phyloP scores from a whole-genome alignment of 2,888 invertebrate genomes.

The Eristalis tenax region DNA sequence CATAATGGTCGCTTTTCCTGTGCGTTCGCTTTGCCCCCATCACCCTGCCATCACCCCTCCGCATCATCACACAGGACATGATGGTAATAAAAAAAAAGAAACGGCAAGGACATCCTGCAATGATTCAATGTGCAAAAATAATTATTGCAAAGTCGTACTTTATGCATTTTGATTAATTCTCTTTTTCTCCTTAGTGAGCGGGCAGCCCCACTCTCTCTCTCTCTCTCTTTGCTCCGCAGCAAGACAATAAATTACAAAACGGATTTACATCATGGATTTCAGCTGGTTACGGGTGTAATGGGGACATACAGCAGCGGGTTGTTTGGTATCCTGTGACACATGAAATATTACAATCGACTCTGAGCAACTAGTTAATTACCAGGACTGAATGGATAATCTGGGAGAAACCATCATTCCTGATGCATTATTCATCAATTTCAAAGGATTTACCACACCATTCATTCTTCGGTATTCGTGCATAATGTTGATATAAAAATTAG shows the following conservation, averaged over 20 bases:
- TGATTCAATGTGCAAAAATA: constrained; percentile 69
- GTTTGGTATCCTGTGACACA: neutral
- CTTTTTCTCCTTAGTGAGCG: neutral
- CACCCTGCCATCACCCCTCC: neutral
- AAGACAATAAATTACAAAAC: constrained; percentile 56
- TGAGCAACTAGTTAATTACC: constrained; percentile 30
- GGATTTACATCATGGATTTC: constrained; percentile 38
- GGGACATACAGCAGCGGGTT: constrained; percentile 2
- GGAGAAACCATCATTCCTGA: neutral
- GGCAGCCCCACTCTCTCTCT: neutral
- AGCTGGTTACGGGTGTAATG: constrained; percentile 24
- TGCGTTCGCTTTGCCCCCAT: neutral
- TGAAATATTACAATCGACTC: neutral
- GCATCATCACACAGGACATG: neutral
- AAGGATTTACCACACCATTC: constrained; percentile 3
- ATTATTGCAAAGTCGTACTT: constrained; percentile 64
- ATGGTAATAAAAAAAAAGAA: constrained; percentile 33
- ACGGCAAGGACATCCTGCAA: constrained; percentile 51
- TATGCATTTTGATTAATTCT: constrained; percentile 69
- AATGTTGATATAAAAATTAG: constrained; percentile 41
- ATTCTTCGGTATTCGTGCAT: constrained; percentile 5
- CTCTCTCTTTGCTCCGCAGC: neutral
- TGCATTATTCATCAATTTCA: neutral
- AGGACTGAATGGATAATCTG: neutral
- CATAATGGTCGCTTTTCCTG: constrained; percentile 26